Base-by-base conservation (phyloP, 2,113 vertebrate genomes). In the Corydoras maculifer region DNA sequence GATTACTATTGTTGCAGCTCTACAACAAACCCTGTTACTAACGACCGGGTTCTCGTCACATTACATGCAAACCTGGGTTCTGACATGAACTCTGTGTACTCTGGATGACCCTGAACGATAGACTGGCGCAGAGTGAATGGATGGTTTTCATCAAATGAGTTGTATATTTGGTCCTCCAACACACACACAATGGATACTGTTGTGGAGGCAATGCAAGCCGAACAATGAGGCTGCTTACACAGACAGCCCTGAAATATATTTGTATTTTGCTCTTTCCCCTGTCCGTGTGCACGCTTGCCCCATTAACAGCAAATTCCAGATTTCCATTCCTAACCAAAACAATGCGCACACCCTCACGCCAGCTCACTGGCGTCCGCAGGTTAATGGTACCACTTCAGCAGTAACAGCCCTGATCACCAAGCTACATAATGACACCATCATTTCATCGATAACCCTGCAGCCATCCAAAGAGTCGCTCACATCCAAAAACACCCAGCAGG, bases 341-440 rank as follows among this genome's bases (percentile, higher is more conserved):
- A 61, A 62, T 32, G 50, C 18, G 29, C 43, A 31, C 29, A 66
- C 62, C 18, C 29, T 31, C 68, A 65, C 14, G 18, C 58, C 30
- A 15, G 7, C 30, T 67, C 32, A 57, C 43, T 63, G 53, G 15
- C 13, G 18, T 68, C 32, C 69, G 18, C 66, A 68, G 76, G 72
- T 72, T 75, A 78, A 71, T 68, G 29, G 59, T 69, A 58, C 50
- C 54, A 66, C 54, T 69, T 65, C 60, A 65, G 54, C 35, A 60
- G 29, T 51, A 86, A 86, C 84, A 79, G 84, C 80, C 81, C 79
- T 81, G 75, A 80, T 75, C 62, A 65, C 77, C 74, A 62, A 80
- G 68, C 77, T 80, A 80, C 84, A 85, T 82, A 86, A 81, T 71
- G 70, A 69, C 60, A 70, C 65, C 29, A 59, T 70, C 72, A 84